Conservation (phyloP, 2,113 vertebrate genomes). For the Rana temporaria region DNA sequence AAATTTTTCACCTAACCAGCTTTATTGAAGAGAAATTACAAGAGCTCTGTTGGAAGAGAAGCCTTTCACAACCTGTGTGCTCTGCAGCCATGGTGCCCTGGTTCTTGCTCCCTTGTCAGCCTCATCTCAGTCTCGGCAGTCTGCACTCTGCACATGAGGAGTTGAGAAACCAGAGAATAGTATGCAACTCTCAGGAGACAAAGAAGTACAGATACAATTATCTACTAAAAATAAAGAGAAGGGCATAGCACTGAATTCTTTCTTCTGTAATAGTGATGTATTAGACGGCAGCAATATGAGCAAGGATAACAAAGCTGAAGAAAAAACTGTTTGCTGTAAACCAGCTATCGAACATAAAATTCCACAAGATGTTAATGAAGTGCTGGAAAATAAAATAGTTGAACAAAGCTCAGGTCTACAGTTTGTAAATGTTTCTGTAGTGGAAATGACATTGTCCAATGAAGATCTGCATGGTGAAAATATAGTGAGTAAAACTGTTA, state of each 20-base stretch:
- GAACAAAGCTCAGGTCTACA: conserved; percentile 53
- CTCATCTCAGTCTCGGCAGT: no score
- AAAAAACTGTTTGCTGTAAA: conserved; percentile 42
- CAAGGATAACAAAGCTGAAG: rapidly evolving
- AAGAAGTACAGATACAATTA: neutral
- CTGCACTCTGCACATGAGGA: no score
- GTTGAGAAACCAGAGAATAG: neutral
- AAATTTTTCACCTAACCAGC: conserved; percentile 63
- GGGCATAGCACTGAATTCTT: neutral
- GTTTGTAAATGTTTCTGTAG: conserved; percentile 24
- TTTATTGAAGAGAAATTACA: neutral
- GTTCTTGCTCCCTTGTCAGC: no score
- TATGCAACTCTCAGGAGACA: neutral
- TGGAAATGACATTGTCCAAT: conserved; percentile 56
- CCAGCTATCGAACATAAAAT: conserved; percentile 70
- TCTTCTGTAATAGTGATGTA: neutral
- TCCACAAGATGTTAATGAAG: conserved; percentile 63
- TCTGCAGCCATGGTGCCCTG: no score
- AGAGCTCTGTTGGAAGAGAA: no score
- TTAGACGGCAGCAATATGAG: rapidly evolving
- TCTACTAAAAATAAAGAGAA: neutral
- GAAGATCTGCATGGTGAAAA: conserved; percentile 66
- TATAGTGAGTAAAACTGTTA: conserved; percentile 74
- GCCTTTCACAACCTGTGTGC: no score
- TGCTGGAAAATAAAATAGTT: conserved; percentile 68